These are phyloP conservation scores for Drosophila nr. perissopoda DNA, from an alignment of 2,888 invertebrate species.

Conservation along the genomic window DNA sequence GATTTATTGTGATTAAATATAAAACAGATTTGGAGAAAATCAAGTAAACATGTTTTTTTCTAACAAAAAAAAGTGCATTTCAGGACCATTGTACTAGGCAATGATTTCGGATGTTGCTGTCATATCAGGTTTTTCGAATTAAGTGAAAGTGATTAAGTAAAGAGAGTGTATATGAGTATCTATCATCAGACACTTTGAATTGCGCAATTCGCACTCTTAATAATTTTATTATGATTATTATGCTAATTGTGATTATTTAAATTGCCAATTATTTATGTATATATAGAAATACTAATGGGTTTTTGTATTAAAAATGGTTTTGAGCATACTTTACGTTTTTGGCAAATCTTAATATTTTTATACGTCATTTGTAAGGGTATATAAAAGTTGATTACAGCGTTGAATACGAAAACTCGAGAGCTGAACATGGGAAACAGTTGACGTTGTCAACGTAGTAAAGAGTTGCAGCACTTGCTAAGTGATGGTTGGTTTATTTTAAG, in stretches of 20 bases:
- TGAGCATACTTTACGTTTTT: background rate
- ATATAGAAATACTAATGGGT: background rate
- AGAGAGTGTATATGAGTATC: constrained; percentile 5
- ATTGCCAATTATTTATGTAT: background rate
- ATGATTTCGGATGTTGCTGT: background rate
- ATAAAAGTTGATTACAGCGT: background rate
- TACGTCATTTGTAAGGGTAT: constrained; percentile 5
- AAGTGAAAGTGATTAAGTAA: constrained; percentile 58
- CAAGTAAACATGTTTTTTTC: background rate
- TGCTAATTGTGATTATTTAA: background rate
- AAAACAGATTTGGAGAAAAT: background rate
- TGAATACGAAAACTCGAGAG: too few relatives aligned
- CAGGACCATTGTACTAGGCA: constrained; percentile 13
- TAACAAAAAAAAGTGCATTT: background rate
- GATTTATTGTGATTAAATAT: background rate
- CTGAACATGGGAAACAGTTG: constrained; percentile 5
- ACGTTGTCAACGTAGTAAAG: constrained; percentile 10
- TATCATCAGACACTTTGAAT: background rate
- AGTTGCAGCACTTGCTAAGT: constrained; percentile 15
- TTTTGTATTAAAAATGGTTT: background rate
- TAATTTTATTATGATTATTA: background rate
- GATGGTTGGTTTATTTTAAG: constrained; percentile 3
- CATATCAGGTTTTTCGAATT: constrained; percentile 26
- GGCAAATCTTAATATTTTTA: background rate
- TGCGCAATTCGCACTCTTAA: background rate